Conservation (phyloP, 2,888 invertebrate species). For the Sabellastarte sp. region DNA sequence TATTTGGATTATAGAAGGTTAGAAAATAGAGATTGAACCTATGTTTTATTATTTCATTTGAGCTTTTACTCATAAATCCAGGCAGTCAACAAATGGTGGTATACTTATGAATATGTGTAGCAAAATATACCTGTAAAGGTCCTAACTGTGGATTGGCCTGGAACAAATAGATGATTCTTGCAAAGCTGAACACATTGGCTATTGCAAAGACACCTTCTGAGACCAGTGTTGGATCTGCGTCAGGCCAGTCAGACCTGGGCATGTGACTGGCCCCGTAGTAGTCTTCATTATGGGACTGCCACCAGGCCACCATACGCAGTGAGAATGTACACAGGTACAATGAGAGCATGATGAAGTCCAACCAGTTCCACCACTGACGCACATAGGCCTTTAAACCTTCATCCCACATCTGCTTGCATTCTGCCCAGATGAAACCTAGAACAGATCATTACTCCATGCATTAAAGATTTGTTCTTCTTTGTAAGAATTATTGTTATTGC, state of each 20-base stretch:
- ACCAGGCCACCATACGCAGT: conserved; percentile 60
- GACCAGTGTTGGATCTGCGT: conserved; percentile 63
- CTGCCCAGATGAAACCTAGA: conserved; percentile 64
- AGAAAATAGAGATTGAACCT: no score
- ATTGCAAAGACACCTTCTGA: conserved; percentile 64
- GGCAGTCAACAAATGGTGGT: no score
- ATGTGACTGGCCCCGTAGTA: conserved; percentile 55
- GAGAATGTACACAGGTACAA: conserved; percentile 64
- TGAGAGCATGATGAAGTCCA: conserved; percentile 65
- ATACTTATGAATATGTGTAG: no score
- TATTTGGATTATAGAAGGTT: no score
- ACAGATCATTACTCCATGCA: conserved; percentile 10
- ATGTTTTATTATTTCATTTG: no score
- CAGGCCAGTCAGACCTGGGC: conserved; percentile 61
- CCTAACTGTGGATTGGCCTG: conserved; percentile 64
- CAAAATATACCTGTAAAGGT: conserved; percentile 56
- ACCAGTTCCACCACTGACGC: conserved; percentile 66
- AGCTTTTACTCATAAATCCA: no score
- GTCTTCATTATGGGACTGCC: conserved; percentile 42
- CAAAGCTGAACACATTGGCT: conserved; percentile 65
- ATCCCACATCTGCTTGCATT: conserved; percentile 66
- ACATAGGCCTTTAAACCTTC: conserved; percentile 64
- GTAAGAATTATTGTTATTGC: no score
- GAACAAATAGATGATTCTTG: conserved; percentile 64
- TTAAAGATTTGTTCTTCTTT: no score